Evolutionary conservation across 2,113 vertebrate genomes (phyloP).

Genomic region (Cryptotis parvus): DNA sequence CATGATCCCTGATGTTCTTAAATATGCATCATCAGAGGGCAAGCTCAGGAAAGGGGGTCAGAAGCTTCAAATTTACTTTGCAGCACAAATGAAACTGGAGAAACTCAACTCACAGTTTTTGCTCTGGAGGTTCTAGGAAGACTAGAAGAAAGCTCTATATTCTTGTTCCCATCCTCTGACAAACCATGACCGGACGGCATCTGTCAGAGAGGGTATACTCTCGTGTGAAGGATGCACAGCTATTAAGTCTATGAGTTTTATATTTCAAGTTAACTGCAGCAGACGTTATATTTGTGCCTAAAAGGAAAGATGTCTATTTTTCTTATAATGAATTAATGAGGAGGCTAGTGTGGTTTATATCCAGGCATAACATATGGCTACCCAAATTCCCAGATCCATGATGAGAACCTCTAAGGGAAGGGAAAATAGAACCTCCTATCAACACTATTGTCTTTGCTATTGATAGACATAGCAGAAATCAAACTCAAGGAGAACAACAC

Average conservation of each 20-base stretch:
- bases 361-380: background rate
- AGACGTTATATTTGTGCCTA: background rate
- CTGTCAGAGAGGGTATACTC: background rate
- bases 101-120: background rate
- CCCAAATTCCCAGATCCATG: background rate
- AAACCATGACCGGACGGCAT: background rate
- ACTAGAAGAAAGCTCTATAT: background rate
- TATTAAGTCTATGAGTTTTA: background rate
- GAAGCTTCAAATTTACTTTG: background rate
- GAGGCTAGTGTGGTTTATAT: background rate
- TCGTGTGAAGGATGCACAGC: background rate
- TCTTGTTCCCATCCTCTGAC: background rate
- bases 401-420: background rate
- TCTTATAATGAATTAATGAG: background rate
- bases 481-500: background rate
- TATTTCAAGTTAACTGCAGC: background rate
- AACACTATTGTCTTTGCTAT: background rate
- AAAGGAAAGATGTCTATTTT: background rate
- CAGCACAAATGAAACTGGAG: background rate
- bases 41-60: background rate
- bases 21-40: background rate
- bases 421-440: no score
- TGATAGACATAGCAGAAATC: background rate
- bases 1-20: background rate
- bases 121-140: background rate